Conservation (phyloP, 2,888 invertebrate genomes). For the Druceiella hillmani region DNA sequence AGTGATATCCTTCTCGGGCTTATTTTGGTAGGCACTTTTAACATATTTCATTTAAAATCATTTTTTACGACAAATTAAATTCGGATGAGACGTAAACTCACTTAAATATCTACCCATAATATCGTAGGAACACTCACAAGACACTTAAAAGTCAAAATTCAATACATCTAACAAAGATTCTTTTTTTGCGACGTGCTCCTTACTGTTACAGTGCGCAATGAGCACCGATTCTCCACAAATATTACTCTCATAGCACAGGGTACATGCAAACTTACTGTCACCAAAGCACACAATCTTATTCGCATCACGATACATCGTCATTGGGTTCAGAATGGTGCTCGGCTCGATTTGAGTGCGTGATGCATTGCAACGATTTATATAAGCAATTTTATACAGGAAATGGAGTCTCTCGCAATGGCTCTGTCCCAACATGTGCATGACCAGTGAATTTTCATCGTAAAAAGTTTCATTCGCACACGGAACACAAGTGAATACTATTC, state of each 20-base stretch:
- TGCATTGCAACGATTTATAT: slow-evolving; percentile 42
- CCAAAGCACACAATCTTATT: slow-evolving; percentile 49
- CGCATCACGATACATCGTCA: slow-evolving; percentile 45
- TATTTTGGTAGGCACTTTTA: too few species aligned
- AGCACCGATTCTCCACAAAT: slow-evolving; percentile 42
- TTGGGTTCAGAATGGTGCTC: slow-evolving; percentile 41
- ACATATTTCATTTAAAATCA: too few species aligned
- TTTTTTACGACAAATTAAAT: too few species aligned
- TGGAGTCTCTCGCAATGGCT: slow-evolving; percentile 42
- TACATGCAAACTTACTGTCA: slow-evolving; percentile 41
- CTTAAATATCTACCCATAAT: too few species aligned
- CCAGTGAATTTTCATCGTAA: slow-evolving; percentile 35
- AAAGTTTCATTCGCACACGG: too few species aligned
- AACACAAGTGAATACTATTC: slow-evolving; percentile 35
- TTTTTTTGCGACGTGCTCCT: slow-evolving; percentile 33
- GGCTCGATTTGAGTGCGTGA: slow-evolving; percentile 42
- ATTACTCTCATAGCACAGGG: slow-evolving; percentile 40
- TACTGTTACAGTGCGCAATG: slow-evolving; percentile 37
- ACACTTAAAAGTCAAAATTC: too few species aligned
- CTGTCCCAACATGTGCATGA: slow-evolving; percentile 38
- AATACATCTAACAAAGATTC: too few species aligned
- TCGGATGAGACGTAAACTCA: too few species aligned
- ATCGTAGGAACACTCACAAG: too few species aligned
- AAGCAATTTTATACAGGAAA: slow-evolving; percentile 43
- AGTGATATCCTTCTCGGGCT: too few species aligned